A percentile compares a stretch with the other conserved stretches of the same genome.
Conservation (phyloP, 2,797 vertebrate species). For the Chiloscyllium punctatum region DNA sequence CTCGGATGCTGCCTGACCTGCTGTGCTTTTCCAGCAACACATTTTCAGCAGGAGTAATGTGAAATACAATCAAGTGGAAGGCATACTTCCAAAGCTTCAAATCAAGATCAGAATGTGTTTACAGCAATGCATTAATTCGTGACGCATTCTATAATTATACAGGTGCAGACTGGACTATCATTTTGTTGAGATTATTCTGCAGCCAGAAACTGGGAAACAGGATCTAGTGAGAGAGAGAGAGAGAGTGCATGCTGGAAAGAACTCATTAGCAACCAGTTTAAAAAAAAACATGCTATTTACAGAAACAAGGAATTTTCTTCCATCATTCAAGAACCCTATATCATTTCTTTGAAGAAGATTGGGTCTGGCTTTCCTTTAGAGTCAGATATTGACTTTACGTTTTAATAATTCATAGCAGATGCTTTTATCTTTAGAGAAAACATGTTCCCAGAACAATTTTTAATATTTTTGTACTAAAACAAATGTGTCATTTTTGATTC, state of each 20-base stretch:
- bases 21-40: too few species aligned
- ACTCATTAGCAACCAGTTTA: not conserved
- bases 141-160: not conserved
- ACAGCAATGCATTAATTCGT: not conserved
- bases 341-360: not conserved
- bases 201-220: not conserved
- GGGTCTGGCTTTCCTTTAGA: not conserved
- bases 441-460: not conserved
- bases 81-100: not conserved
- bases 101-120: not conserved
- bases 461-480: constrained; percentile 1
- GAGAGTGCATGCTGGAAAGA: not conserved
- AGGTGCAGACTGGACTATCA: not conserved
- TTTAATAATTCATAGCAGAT: not conserved
- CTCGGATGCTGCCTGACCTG: too few species aligned
- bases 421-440: not conserved
- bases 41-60: not conserved
- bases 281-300: not conserved
- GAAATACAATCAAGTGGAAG: not conserved
- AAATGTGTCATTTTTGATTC: not conserved
- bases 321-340: not conserved
- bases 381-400: not conserved
- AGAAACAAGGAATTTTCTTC: not conserved
- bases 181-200: not conserved
- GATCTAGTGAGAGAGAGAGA: not conserved